Conservation (phyloP, 2,888 invertebrate species). For the Didymodactylos carnosus region DNA sequence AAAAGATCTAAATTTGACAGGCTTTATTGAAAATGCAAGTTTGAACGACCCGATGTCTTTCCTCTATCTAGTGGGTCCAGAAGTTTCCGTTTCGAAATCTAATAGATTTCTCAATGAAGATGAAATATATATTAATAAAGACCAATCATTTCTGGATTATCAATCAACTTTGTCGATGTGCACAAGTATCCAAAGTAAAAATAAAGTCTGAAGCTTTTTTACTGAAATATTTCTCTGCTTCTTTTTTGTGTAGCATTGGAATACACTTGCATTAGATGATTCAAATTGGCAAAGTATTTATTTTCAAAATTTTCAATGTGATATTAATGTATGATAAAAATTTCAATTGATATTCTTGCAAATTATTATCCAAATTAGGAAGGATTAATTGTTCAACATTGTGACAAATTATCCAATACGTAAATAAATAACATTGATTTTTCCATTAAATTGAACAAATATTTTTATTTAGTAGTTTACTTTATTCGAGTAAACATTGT, state of each 20-base stretch:
- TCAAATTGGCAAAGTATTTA: conserved; percentile 99
- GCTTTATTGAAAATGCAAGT: no score
- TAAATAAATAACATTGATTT: conserved; percentile 26
- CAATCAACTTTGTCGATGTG: conserved; percentile 82
- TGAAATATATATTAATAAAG: conserved; percentile 19
- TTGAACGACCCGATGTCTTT: no score
- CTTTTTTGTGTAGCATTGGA: conserved; percentile 88
- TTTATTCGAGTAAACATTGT: not conserved
- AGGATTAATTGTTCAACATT: conserved; percentile 76
- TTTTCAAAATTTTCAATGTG: conserved; percentile 88
- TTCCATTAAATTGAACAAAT: not conserved
- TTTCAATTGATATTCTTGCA: not conserved
- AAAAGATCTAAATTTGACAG: no score
- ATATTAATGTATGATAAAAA: conserved; percentile 95
- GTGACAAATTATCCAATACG: conserved; percentile 78
- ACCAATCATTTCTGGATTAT: conserved; percentile 69
- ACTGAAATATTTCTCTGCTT: no score
- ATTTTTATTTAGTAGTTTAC: not conserved
- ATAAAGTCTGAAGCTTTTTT: no score
- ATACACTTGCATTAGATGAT: conserved; percentile 84
- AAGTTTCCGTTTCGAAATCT: no score
- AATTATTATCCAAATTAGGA: conserved; percentile 71
- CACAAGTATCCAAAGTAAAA: conserved; percentile 45
- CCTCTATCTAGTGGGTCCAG: no score
- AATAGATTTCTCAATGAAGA: not conserved